These are phyloP conservation scores for Dryas iulia DNA, from an alignment of 1,140 invertebrate genomes.

Conservation along the genomic window DNA sequence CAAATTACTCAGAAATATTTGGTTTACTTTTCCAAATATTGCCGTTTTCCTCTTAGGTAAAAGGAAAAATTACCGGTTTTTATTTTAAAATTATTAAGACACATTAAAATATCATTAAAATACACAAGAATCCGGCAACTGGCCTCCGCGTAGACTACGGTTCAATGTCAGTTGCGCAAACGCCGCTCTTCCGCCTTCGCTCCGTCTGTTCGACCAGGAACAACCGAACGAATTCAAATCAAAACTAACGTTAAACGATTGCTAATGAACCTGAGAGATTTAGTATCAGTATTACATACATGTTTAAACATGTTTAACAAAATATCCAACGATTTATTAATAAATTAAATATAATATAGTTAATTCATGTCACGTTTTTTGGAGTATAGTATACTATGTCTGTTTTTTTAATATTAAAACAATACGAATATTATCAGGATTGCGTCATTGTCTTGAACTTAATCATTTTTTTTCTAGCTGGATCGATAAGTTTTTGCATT, in stretches of 20 bases:
- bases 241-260: conserved; percentile 50
- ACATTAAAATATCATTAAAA: conserved; percentile 35
- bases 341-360: not conserved
- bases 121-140: conserved; percentile 58
- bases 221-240: conserved; percentile 44
- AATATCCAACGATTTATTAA: not conserved
- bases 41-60: conserved; percentile 20
- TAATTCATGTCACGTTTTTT: too few relatives aligned
- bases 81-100: conserved; percentile 17
- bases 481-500: conserved; percentile 6
- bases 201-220: conserved; percentile 54
- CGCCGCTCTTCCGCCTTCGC: conserved; percentile 70
- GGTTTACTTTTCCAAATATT: conserved; percentile 9
- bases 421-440: not conserved
- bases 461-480: not conserved
- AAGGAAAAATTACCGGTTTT: conserved; percentile 16
- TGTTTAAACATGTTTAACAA: not conserved
- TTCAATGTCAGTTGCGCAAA: conserved; percentile 79
- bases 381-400: not conserved
- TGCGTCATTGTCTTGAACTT: conserved; percentile 21
- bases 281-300: not conserved
- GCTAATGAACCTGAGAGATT: conserved; percentile 9
- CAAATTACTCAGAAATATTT: conserved; percentile 49
- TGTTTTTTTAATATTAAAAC: not conserved
- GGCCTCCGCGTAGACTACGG: conserved; percentile 60